phyloP scores from a whole-genome alignment of 1,140 invertebrate species.

The Planococcus citri region DNA sequence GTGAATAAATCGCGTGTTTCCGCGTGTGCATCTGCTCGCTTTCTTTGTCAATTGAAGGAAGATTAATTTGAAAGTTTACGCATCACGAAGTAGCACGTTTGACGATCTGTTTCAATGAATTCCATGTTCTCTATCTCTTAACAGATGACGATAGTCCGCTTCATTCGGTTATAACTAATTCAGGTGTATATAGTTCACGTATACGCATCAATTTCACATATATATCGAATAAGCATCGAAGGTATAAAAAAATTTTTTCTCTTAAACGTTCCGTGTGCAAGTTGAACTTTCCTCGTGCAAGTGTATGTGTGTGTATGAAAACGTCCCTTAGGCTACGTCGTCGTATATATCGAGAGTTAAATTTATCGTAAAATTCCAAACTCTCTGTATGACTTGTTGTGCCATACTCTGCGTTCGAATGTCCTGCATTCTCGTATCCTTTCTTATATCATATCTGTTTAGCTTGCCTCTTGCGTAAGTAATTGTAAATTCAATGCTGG shows the following conservation, averaged over 20 bases:
- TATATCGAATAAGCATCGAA: too few species aligned
- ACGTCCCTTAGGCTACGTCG: neutral
- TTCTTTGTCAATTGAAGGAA: constrained; percentile 7
- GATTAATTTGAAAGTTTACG: constrained; percentile 4
- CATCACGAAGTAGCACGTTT: neutral
- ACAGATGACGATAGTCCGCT: neutral
- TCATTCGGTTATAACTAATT: neutral
- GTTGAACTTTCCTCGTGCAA: too few species aligned
- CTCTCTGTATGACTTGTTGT: neutral
- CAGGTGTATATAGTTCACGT: neutral
- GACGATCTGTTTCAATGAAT: neutral
- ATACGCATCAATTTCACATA: neutral
- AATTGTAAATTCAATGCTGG: neutral
- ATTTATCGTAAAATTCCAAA: neutral
- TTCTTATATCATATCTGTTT: too few species aligned
- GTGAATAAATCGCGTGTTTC: neutral
- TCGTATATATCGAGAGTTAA: neutral
- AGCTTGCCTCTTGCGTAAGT: too few species aligned
- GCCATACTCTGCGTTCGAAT: too few species aligned
- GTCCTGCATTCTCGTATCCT: too few species aligned
- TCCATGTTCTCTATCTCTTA: neutral
- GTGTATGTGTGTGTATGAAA: too few species aligned
- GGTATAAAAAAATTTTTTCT: neutral
- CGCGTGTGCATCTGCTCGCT: neutral
- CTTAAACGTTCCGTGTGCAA: neutral